Evolutionary conservation across 2,888 invertebrate genomes (phyloP).

Genomic region (Erebia epiphron): DNA sequence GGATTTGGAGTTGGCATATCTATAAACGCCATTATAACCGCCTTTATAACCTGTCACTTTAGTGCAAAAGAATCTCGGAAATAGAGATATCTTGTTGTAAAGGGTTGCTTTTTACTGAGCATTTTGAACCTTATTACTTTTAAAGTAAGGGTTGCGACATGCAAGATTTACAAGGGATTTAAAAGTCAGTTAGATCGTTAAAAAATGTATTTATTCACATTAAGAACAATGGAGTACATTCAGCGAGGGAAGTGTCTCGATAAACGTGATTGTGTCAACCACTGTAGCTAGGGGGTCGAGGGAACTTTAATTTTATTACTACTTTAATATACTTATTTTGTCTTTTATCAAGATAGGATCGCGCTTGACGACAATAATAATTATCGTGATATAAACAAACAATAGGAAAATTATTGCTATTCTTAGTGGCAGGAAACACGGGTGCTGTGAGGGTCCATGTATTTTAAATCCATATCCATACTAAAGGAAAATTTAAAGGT

Average conservation of each 20-base stretch:
- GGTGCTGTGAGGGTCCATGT: too few species aligned
- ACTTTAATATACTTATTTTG: too few species aligned
- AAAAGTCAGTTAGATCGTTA: constrained; percentile 59
- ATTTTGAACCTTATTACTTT: constrained; percentile 41
- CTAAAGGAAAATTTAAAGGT: too few species aligned
- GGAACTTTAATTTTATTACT: background rate
- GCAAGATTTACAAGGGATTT: constrained; percentile 45
- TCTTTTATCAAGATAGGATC: too few species aligned
- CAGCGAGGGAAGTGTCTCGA: constrained; percentile 67
- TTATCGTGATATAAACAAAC: too few species aligned
- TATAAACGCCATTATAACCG: constrained; percentile 27
- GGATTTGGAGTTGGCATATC: background rate
- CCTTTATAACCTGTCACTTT: constrained; percentile 29
- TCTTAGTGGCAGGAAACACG: too few species aligned
- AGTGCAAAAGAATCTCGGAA: constrained; percentile 33
- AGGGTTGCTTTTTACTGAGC: constrained; percentile 41
- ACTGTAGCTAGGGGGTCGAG: constrained; percentile 44
- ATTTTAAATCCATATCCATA: too few species aligned
- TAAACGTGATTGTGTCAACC: constrained; percentile 35
- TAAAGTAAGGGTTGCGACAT: constrained; percentile 10
- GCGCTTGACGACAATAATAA: too few species aligned
- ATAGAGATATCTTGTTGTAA: constrained; percentile 46
- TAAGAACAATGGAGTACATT: constrained; percentile 66
- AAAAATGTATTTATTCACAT: constrained; percentile 64
- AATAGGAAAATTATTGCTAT: too few species aligned